Evolutionary conservation across 2,113 vertebrate genomes (phyloP).

Genomic region (Triplophysa rosa): DNA sequence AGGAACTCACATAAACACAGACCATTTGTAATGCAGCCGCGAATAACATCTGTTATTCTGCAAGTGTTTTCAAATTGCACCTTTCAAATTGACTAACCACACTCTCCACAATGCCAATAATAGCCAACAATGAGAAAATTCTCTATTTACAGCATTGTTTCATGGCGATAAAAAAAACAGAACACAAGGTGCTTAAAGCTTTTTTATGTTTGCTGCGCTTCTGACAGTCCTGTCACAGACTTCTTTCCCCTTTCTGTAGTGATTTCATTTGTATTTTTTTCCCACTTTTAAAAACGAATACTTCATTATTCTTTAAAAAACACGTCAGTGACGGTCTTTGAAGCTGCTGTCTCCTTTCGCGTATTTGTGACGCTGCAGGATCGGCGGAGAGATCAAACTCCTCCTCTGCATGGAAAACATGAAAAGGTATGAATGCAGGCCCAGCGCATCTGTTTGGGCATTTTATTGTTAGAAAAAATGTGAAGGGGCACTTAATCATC

Average conservation of each 20-base stretch:
- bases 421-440: conserved; percentile 33
- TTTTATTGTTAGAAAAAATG: conserved; percentile 1
- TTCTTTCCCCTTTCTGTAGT: conserved; percentile 67
- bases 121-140: conserved; percentile 1
- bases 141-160: conserved; percentile 35
- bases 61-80: no score
- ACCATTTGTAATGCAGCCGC: no score
- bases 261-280: conserved; percentile 74
- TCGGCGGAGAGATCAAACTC: conserved; percentile 72
- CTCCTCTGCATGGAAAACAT: conserved; percentile 51
- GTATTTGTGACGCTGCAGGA: conserved; percentile 72
- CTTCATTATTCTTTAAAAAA: conserved; percentile 73
- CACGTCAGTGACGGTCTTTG: conserved; percentile 75
- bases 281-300: conserved; percentile 72
- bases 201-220: conserved; percentile 52
- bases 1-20: no score
- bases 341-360: conserved; percentile 69
- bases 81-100: background rate
- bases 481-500: background rate
- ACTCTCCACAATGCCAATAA: background rate
- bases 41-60: no score
- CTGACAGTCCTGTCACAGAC: conserved; percentile 65
- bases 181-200: conserved; percentile 57
- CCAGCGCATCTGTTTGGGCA: conserved; percentile 13
- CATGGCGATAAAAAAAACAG: conserved; percentile 40